Conservation (phyloP, 2,888 invertebrate species). For the Trypoxylon attenuatum region DNA sequence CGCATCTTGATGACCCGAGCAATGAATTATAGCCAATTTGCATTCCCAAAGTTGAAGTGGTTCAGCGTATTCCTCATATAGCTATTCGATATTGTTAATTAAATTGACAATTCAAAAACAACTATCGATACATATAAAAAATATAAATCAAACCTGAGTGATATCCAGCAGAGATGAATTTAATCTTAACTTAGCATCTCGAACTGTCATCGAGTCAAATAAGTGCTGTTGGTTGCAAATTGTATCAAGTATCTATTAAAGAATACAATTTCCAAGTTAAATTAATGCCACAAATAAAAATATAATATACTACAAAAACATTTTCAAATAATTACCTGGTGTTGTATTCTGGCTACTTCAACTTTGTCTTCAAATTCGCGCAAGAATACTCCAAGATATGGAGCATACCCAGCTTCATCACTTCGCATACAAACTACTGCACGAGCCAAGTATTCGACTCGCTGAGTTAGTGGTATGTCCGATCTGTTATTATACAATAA, state of each 20-base stretch:
- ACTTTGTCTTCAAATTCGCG: constrained; percentile 94
- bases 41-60: constrained; percentile 93
- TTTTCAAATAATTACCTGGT: constrained; percentile 72
- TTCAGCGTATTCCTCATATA: constrained; percentile 95
- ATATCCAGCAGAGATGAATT: constrained; percentile 91
- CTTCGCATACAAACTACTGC: constrained; percentile 97
- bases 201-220: constrained; percentile 60
- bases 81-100: too few species aligned
- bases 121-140: not conserved
- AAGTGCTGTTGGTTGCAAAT: constrained; percentile 76
- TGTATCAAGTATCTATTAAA: constrained; percentile 79
- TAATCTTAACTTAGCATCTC: constrained; percentile 80
- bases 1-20: constrained; percentile 93
- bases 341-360: constrained; percentile 92
- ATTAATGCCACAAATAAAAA: not conserved
- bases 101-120: not conserved
- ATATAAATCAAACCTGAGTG: constrained; percentile 79
- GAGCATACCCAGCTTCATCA: constrained; percentile 84
- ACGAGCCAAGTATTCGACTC: constrained; percentile 93
- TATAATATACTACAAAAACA: not conserved
- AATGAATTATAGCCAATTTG: constrained; percentile 95
- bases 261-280: not conserved
- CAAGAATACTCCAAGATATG: constrained; percentile 85
- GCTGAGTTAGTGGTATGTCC: constrained; percentile 84
- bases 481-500: constrained; percentile 80